Conservation (phyloP, 1,140 invertebrate species). For the Diploscapter pachys region DNA sequence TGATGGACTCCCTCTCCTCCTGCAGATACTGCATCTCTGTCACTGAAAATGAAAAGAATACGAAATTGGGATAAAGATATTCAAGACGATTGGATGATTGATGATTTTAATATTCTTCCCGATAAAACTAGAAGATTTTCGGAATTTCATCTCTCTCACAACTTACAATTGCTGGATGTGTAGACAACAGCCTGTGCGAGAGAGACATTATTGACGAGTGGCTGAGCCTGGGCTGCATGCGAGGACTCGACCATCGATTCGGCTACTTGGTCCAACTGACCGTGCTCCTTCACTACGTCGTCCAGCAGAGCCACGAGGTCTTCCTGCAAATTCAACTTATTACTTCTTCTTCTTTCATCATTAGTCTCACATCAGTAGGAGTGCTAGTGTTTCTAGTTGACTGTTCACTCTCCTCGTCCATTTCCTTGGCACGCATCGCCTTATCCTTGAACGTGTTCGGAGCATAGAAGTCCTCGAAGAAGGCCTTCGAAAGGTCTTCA, state of each 20-base stretch:
- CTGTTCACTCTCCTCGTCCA: background rate
- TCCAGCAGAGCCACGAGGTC: slow-evolving; percentile 29
- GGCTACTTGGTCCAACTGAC: slow-evolving; percentile 23
- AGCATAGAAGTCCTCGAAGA: slow-evolving; percentile 45
- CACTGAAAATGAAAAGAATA: slow-evolving; percentile 12
- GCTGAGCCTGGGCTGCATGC: background rate
- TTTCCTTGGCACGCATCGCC: slow-evolving; percentile 2
- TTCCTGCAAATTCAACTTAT: slow-evolving; percentile 3
- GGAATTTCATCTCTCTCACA: no score
- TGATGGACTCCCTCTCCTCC: background rate
- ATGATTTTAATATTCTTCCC: background rate
- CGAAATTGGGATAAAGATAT: background rate
- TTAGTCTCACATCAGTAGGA: slow-evolving; percentile 18
- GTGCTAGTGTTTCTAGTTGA: background rate
- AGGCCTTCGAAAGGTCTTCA: slow-evolving; percentile 42
- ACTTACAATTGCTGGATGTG: slow-evolving; percentile 16
- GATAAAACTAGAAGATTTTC: no score
- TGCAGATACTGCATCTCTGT: slow-evolving; percentile 19
- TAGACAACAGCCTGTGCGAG: slow-evolving; percentile 15
- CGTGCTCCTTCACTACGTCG: slow-evolving; percentile 18
- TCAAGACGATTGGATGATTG: background rate
- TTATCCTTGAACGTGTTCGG: background rate
- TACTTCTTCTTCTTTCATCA: background rate
- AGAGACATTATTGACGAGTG: slow-evolving; percentile 18
- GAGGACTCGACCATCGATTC: background rate